Evolutionary conservation across 2,113 vertebrate species (phyloP).

Genomic region (Hipposideros armiger): DNA sequence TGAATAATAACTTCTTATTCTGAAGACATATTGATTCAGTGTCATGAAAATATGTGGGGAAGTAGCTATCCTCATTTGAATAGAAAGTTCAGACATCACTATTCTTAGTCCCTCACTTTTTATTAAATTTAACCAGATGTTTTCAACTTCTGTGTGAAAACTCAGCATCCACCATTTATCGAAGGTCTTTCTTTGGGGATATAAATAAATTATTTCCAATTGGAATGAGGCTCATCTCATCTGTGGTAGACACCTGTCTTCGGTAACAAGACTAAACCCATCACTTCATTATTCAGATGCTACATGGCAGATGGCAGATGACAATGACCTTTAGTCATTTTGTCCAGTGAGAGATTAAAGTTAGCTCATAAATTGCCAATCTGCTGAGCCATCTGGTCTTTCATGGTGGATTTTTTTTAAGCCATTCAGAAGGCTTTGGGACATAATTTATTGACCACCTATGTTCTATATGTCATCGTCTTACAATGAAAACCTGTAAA

Average conservation of each 20-base stretch:
- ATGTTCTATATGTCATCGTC: constrained; percentile 39
- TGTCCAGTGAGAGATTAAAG: constrained; percentile 66
- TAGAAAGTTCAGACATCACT: background rate
- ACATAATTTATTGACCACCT: constrained; percentile 71
- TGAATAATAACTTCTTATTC: background rate
- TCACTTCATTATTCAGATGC: background rate
- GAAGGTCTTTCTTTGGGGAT: background rate
- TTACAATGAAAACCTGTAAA: background rate
- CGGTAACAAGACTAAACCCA: constrained; percentile 39
- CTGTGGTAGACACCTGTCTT: constrained; percentile 9
- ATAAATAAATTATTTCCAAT: constrained; percentile 43
- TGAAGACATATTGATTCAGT: background rate
- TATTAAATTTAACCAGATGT: background rate
- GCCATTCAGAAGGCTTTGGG: constrained; percentile 27
- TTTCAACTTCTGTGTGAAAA: background rate
- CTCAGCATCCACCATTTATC: background rate
- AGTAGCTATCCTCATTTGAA: background rate
- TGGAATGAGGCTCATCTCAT: background rate
- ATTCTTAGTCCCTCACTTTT: background rate
- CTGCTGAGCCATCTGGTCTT: constrained; percentile 73
- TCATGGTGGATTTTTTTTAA: constrained; percentile 51
- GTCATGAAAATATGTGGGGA: background rate
- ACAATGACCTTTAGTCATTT: constrained; percentile 71
- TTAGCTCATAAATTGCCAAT: constrained; percentile 67
- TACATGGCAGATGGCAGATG: constrained; percentile 55